Percentiles rank a stretch among this genome's conserved stretches.
phyloP scores from a whole-genome alignment of 2,888 invertebrate species.

The Nycteola revayana region DNA sequence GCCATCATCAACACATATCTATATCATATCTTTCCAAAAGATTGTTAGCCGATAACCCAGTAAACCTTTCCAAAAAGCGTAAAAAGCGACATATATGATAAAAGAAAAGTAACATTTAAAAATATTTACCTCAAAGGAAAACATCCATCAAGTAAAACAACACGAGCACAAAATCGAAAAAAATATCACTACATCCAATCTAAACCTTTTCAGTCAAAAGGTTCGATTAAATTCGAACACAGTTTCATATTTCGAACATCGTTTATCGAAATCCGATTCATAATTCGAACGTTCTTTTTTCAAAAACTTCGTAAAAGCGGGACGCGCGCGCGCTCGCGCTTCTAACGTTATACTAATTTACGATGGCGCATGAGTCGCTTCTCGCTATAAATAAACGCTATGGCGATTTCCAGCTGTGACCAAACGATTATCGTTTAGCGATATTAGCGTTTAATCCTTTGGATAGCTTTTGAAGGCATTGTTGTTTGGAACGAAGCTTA shows the following conservation, averaged over 20 bases:
- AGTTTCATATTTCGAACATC: conserved; percentile 23
- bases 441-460: conserved; percentile 22
- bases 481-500: too few relatives aligned
- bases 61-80: too few relatives aligned
- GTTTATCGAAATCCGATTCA: conserved; percentile 27
- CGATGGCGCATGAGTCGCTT: conserved; percentile 49
- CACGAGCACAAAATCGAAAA: conserved; percentile 22
- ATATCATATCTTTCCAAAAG: too few relatives aligned
- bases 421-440: conserved; percentile 29
- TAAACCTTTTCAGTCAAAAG: conserved; percentile 14
- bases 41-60: too few relatives aligned
- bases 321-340: conserved; percentile 60
- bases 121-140: conserved; percentile 22
- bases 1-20: too few relatives aligned
- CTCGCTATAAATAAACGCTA: conserved; percentile 59
- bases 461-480: too few relatives aligned
- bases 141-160: conserved; percentile 23
- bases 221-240: conserved; percentile 12
- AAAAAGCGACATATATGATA: too few relatives aligned
- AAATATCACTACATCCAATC: conserved; percentile 14
- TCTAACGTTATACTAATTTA: conserved; percentile 53
- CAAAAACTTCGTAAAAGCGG: conserved; percentile 13
- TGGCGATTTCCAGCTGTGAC: conserved; percentile 37
- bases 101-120: too few relatives aligned
- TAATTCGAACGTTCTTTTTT: conserved; percentile 31